phyloP scores from a whole-genome alignment of 2,113 vertebrate species.

The Heteronetta atricapilla region DNA sequence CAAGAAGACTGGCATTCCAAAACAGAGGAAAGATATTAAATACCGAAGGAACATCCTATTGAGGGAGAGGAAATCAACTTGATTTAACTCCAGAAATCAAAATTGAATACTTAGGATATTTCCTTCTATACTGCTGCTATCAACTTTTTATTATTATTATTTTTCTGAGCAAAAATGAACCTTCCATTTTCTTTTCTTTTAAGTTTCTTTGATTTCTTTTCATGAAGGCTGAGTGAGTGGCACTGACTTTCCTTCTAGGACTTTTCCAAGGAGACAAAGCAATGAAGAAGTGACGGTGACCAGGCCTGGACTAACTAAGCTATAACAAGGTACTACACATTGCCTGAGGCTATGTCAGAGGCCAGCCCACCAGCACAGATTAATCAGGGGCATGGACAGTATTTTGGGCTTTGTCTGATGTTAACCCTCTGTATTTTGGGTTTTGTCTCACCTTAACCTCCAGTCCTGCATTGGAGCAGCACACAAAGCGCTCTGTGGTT shows the following conservation, averaged over 20 bases:
- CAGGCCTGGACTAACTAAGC: not conserved
- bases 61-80: constrained; percentile 41
- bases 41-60: not conserved
- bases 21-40: not conserved
- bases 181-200: not conserved
- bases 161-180: not conserved
- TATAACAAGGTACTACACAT: not conserved
- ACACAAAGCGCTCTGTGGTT: not conserved
- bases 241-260: not conserved
- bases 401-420: not conserved
- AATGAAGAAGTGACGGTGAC: not conserved
- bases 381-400: not conserved
- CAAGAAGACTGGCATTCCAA: not conserved
- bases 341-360: not conserved
- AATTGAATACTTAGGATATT: constrained; percentile 37
- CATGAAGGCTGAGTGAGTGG: not conserved
- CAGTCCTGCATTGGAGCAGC: not conserved
- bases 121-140: not conserved
- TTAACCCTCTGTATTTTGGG: not conserved
- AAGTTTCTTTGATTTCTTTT: not conserved
- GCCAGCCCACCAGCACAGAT: not conserved
- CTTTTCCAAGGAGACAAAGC: not conserved
- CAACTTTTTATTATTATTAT: not conserved
- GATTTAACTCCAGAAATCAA: constrained; percentile 8
- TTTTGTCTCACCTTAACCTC: not conserved